These are phyloP conservation scores for Isichthys henryi DNA, from an alignment of 2,113 vertebrate genomes.

Conservation along the genomic window DNA sequence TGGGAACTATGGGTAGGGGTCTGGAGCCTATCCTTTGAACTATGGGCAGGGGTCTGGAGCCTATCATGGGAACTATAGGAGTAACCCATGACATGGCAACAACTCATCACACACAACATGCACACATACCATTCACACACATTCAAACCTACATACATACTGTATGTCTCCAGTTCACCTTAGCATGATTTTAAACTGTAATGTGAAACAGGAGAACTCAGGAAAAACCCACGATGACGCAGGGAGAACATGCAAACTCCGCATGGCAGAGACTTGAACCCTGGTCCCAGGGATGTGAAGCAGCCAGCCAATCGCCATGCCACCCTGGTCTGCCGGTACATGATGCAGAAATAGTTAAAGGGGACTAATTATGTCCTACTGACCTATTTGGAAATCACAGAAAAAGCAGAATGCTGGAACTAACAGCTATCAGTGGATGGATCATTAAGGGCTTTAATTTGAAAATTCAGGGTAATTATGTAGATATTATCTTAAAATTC, in stretches of 20 bases:
- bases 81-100: background rate
- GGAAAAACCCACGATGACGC: no score
- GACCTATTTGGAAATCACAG: background rate
- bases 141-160: background rate
- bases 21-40: no score
- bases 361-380: background rate
- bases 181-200: background rate
- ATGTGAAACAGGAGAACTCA: background rate
- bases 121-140: background rate
- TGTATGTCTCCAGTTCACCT: background rate
- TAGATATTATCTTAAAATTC: background rate
- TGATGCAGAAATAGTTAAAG: background rate
- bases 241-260: background rate
- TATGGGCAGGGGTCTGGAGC: background rate
- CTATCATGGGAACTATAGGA: background rate
- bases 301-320: background rate
- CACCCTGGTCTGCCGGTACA: background rate
- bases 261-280: no score
- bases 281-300: background rate
- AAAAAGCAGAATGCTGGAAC: background rate
- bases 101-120: background rate
- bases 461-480: slow-evolving; percentile 3
- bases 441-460: background rate
- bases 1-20: no score
- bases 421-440: background rate